These are phyloP conservation scores for Ericerus pela DNA, from an alignment of 1,140 invertebrate species.

Conservation along the genomic window DNA sequence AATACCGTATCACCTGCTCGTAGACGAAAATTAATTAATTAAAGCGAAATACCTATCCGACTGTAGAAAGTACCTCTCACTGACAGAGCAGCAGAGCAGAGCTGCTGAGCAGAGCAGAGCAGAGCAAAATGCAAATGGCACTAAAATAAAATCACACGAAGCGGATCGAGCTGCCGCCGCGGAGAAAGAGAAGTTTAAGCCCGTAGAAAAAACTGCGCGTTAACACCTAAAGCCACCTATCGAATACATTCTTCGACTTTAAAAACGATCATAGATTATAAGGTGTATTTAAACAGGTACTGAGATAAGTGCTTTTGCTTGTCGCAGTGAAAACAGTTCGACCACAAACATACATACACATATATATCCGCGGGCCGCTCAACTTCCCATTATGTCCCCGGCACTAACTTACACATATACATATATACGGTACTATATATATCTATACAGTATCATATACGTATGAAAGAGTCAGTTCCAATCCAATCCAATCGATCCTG, in stretches of 20 bases:
- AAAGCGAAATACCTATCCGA: no score
- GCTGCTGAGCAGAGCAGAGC: no score
- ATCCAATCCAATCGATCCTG: constrained; percentile 5
- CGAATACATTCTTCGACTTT: constrained; percentile 11
- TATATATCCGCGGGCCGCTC: constrained; percentile 7
- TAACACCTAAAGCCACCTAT: constrained; percentile 12
- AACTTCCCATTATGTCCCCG: constrained; percentile 9
- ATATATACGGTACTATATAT: no score
- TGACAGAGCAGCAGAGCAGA: no score
- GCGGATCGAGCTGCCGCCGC: no score
- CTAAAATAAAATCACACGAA: no score
- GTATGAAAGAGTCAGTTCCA: no score
- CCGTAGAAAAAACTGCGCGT: not conserved
- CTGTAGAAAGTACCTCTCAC: no score
- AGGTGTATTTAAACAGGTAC: constrained; percentile 12
- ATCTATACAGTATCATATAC: no score
- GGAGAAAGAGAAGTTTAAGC: constrained; percentile 7
- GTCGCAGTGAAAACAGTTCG: constrained; percentile 8
- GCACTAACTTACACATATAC: constrained; percentile 3
- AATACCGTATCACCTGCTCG: no score
- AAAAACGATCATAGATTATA: constrained; percentile 12
- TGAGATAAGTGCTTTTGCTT: constrained; percentile 11
- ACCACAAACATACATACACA: constrained; percentile 9
- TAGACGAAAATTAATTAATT: no score
- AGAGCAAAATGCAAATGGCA: no score